Evolutionary conservation across 2,113 vertebrate species (phyloP), one percentile per base, ranked within the genome.

Genomic region (Myotis lucifugus): DNA sequence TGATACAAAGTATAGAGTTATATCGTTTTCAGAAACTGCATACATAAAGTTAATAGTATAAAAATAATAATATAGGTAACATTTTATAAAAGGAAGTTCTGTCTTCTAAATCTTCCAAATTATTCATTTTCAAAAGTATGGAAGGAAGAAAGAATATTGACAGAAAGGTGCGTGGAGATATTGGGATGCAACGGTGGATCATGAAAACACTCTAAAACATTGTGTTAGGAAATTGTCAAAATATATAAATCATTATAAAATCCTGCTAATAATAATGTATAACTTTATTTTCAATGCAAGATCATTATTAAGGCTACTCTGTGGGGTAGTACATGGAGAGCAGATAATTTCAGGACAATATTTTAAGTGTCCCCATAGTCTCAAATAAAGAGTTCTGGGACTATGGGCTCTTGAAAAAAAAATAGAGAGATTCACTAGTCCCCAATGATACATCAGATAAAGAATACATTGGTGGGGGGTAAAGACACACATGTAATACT

Each of bases 61-160:
- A 69, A 73, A 92, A 8, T 79, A 86, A 64, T 59, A 34, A 67
- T 46, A 64, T 18, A 52, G 27, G 70, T 78, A 76, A 76, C 56
- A 9, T 86, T 93, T 92, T 83, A 29, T 29, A 64, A 37, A 3
- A 76, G 15, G 8, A 61, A 73, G 77, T 73, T 81, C 6, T 88
- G 2, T 73, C n/a, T 90, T 94, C 19, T 52, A 84, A 87, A n/a
- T 88, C 25, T 88, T 70, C 34, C 11, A 90, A 73, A 46, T 77
- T 88, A 66, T 85, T 88, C 29, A 66, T 76, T 93, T 93, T 64
- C 6, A 52, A 88, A 93, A 91, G 61, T n/a, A 72, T 50, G 8
- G 2, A 88, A 34, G 12, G 27, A 83, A 76, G 23, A 84, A 85
- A 74, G 48, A 84, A 79, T 87, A 70, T 13, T 95, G 72, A 84